Conservation (phyloP, 2,888 invertebrate genomes). For the Ochropacha duplaris region DNA sequence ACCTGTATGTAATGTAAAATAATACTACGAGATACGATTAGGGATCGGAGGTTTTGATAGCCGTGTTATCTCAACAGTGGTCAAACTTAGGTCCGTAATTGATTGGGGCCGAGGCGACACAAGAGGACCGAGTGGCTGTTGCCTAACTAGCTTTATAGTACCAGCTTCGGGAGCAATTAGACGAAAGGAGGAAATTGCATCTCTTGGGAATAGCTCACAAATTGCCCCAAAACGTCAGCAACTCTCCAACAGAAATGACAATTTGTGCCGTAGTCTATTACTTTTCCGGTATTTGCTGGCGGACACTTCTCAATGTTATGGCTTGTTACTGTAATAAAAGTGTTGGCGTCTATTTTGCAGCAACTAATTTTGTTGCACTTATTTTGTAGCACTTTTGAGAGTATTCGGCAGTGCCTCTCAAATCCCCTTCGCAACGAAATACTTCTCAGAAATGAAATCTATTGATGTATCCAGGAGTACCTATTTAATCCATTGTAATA, state of each 20-base stretch:
- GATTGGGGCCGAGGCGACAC: slow-evolving; percentile 47
- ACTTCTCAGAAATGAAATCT: neutral
- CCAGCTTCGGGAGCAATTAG: slow-evolving; percentile 65
- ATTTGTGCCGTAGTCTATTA: slow-evolving; percentile 51
- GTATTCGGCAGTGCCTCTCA: neutral
- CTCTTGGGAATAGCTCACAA: slow-evolving; percentile 71
- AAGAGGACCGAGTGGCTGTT: slow-evolving; percentile 44
- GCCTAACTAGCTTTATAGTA: slow-evolving; percentile 53
- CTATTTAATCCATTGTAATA: neutral
- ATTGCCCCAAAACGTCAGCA: slow-evolving; percentile 69
- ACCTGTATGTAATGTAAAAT: too few relatives aligned
- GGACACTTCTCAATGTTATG: neutral
- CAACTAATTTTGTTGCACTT: neutral
- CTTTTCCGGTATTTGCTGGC: slow-evolving; percentile 25
- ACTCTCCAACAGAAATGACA: slow-evolving; percentile 59
- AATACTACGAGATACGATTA: neutral
- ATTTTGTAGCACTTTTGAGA: neutral
- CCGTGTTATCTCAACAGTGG: slow-evolving; percentile 21
- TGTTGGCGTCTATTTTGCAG: neutral
- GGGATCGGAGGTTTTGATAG: neutral
- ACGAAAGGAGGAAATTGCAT: slow-evolving; percentile 71
- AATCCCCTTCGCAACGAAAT: neutral
- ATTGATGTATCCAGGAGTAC: neutral
- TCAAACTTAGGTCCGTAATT: slow-evolving; percentile 39
- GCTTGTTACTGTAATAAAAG: neutral